Evolutionary conservation across 2,888 invertebrate species (phyloP).

Genomic region (Drosophila conformis): DNA sequence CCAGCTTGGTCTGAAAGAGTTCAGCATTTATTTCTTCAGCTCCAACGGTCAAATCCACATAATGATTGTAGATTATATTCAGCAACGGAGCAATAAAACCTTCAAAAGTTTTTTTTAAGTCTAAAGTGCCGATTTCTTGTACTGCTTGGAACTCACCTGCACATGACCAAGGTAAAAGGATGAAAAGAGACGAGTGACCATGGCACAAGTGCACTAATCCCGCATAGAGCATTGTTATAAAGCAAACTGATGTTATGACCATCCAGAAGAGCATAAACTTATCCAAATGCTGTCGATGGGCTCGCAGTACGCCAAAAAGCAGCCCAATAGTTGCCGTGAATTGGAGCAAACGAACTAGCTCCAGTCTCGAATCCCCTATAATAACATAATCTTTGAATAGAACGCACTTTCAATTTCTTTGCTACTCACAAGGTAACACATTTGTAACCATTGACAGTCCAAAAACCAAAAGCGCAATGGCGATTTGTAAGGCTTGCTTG

Average conservation of each 20-base stretch:
- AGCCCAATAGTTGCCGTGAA: slow-evolving; percentile 32
- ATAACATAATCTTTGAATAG: background rate
- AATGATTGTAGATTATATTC: slow-evolving; percentile 42
- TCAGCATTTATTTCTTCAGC: slow-evolving; percentile 3
- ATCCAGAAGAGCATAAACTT: slow-evolving; percentile 40
- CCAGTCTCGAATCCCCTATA: slow-evolving; percentile 7
- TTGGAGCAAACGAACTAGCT: slow-evolving; percentile 23
- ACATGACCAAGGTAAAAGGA: slow-evolving; percentile 13
- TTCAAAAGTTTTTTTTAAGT: background rate
- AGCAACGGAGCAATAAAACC: slow-evolving; percentile 24
- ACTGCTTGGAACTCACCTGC: slow-evolving; percentile 30
- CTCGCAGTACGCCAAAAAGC: slow-evolving; percentile 30
- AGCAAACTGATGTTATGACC: slow-evolving; percentile 8
- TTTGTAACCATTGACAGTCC: slow-evolving; percentile 22
- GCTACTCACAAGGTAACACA: background rate
- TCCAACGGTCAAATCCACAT: slow-evolving; percentile 24
- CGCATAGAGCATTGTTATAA: slow-evolving; percentile 1
- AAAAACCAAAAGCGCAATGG: slow-evolving; percentile 26
- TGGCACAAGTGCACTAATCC: slow-evolving; percentile 2
- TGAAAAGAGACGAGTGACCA: background rate
- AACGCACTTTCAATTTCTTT: background rate
- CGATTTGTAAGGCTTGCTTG: slow-evolving; percentile 30
- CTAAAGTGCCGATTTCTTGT: too few species aligned
- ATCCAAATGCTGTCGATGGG: slow-evolving; percentile 25
- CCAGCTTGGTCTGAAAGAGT: slow-evolving; percentile 13